Percentiles rank a stretch among this genome's conserved stretches.
Conservation (phyloP, 1,140 invertebrate species). For the Ostrea denselamellosa region DNA sequence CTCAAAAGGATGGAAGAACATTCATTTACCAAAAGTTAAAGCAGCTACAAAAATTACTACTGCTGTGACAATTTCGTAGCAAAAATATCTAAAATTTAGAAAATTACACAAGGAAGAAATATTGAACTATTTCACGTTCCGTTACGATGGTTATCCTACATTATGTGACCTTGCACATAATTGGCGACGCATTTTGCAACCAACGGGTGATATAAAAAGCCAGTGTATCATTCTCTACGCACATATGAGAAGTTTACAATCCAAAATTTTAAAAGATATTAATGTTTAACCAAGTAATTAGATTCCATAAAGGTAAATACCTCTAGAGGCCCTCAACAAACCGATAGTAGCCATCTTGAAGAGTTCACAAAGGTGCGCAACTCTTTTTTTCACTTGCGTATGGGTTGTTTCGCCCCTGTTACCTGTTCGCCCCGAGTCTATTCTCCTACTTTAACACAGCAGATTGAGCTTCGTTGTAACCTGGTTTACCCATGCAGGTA, state of each 20-base stretch:
- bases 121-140: background rate
- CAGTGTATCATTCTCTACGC: background rate
- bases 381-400: background rate
- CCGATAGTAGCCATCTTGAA: constrained; percentile 44
- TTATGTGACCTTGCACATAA: constrained; percentile 6
- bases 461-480: too few species aligned
- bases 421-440: too few species aligned
- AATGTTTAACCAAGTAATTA: background rate
- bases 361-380: background rate
- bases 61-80: background rate
- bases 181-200: background rate
- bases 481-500: too few species aligned
- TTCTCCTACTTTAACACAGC: too few species aligned
- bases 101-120: background rate
- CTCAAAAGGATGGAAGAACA: background rate
- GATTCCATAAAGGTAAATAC: background rate
- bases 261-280: background rate
- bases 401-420: too few species aligned
- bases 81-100: background rate
- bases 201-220: background rate
- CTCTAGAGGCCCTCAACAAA: constrained; percentile 33
- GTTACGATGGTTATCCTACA: background rate
- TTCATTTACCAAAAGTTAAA: background rate
- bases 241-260: background rate
- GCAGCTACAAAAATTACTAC: background rate